These are phyloP conservation scores for Zosterops japonicus DNA, from an alignment of 2,113 vertebrate genomes.

Conservation along the genomic window DNA sequence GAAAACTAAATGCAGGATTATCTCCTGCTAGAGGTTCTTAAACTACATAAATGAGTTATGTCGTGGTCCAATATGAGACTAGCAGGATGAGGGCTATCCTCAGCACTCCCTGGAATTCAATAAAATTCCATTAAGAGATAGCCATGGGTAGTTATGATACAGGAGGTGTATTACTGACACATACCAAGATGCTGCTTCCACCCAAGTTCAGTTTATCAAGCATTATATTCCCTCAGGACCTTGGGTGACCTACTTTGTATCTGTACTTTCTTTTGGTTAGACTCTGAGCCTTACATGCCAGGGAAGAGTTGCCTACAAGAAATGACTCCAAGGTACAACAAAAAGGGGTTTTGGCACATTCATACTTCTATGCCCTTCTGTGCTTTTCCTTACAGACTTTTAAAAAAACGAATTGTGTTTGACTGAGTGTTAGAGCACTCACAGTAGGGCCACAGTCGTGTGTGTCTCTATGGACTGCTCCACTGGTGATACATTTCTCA, in stretches of 20 bases:
- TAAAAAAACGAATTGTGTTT: background rate
- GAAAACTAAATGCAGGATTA: background rate
- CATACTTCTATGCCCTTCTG: background rate
- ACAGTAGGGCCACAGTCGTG: background rate
- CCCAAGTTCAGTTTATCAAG: background rate
- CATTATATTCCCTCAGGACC: background rate
- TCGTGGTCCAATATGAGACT: background rate
- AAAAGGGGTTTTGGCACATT: background rate
- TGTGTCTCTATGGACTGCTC: background rate
- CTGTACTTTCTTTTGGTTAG: background rate
- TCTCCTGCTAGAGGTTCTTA: background rate
- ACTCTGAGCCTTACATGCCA: background rate
- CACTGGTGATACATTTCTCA: background rate
- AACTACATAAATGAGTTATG: background rate
- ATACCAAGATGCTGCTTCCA: background rate
- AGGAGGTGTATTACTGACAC: background rate
- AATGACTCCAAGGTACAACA: background rate
- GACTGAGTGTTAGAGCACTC: background rate
- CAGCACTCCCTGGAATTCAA: background rate
- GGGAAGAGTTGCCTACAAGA: background rate
- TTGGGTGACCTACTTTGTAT: background rate
- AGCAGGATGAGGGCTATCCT: background rate
- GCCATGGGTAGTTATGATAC: background rate
- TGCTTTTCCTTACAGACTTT: background rate
- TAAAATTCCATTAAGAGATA: background rate